These are phyloP conservation scores for Oryzias melastigma DNA, from an alignment of 2,113 vertebrate genomes.

Conservation along the genomic window DNA sequence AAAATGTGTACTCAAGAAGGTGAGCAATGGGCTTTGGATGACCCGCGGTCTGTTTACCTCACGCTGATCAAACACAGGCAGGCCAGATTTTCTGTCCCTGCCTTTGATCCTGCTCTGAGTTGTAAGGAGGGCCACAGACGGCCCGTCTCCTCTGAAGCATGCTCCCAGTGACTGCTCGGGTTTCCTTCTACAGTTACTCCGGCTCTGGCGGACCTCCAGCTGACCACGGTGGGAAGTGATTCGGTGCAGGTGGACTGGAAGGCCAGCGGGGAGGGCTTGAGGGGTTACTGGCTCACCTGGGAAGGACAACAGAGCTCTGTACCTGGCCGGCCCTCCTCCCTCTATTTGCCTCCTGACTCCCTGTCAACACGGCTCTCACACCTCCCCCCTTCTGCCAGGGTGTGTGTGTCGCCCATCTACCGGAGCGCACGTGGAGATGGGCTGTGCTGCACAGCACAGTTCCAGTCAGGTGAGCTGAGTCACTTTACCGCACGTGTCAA, in stretches of 20 bases:
- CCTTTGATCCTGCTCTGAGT: constrained; percentile 8
- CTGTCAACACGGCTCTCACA: constrained; percentile 76
- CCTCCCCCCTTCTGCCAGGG: constrained; percentile 66
- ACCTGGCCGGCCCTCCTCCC: constrained; percentile 42
- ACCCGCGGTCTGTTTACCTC: constrained; percentile 16
- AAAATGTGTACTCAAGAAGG: constrained; percentile 88
- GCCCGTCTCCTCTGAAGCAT: not conserved
- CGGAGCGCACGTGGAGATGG: constrained; percentile 66
- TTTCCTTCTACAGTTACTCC: constrained; percentile 59
- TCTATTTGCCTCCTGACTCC: constrained; percentile 71
- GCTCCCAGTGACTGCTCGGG: constrained; percentile 6
- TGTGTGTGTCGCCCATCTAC: constrained; percentile 86
- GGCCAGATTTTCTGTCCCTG: constrained; percentile 13
- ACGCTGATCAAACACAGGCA: constrained; percentile 20
- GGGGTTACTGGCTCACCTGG: constrained; percentile 86
- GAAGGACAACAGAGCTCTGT: constrained; percentile 47
- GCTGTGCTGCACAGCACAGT: constrained; percentile 77
- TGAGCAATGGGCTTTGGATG: constrained; percentile 43
- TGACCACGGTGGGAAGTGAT: constrained; percentile 74
- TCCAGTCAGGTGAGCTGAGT: constrained; percentile 73
- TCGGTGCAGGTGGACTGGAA: constrained; percentile 84
- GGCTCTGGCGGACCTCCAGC: constrained; percentile 76
- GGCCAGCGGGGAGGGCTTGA: constrained; percentile 58
- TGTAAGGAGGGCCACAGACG: too few species aligned
- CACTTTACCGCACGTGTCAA: too few species aligned